Evolutionary conservation across 2,888 invertebrate genomes (phyloP), one percentile per base, ranked within the genome.

Genomic region (Sinotaia quadrata): DNA sequence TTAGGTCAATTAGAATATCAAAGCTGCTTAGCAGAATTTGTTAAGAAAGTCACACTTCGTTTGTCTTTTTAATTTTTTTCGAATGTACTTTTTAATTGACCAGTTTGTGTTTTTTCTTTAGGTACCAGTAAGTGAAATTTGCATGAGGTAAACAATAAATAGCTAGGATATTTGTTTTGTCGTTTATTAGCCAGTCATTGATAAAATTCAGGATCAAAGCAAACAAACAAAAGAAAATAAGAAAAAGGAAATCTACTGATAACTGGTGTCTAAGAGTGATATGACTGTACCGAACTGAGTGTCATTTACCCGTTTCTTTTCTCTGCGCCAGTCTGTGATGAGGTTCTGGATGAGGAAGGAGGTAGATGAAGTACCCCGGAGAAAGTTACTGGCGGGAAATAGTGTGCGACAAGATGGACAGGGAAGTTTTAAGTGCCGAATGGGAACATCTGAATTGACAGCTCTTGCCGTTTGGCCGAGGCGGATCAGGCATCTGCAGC

Each of bases 341-440:
- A 69, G 60, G 33, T 75, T 69, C 44, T 69, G 59, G 54, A 71
- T 49, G 33, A 69, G 56, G 47, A 69, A 69, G 60, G 66, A 59
- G 5, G 67, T 67, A 24, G 57, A 47, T 27, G 57, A 61, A n/a
- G 54, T 47, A 44, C 56, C 68, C 12, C 29, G 44, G 36, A 73
- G 63, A 10, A 69, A 49, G 33, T 47, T 54, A 47, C 54, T 63
- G 63, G 72, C 69, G 12, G 69, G 60, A 41, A 73, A 69, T 15
- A 67, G 65, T 41, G 67, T 63, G 33, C 72, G 56, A 65, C 72
- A 73, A n/a, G 69, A 60, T 31, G 72, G 72, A 47, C 72, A 73
- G 8, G 67, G 59, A 8, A 75, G 60, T 29, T 57, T 67, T 33
- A 75, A 57, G 29, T 58, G 60, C 37, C 70, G 44, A n/a, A 71